These are phyloP conservation scores for Phalacrocorax pelagicus DNA, from an alignment of 2,113 vertebrate species.

Conservation along the genomic window DNA sequence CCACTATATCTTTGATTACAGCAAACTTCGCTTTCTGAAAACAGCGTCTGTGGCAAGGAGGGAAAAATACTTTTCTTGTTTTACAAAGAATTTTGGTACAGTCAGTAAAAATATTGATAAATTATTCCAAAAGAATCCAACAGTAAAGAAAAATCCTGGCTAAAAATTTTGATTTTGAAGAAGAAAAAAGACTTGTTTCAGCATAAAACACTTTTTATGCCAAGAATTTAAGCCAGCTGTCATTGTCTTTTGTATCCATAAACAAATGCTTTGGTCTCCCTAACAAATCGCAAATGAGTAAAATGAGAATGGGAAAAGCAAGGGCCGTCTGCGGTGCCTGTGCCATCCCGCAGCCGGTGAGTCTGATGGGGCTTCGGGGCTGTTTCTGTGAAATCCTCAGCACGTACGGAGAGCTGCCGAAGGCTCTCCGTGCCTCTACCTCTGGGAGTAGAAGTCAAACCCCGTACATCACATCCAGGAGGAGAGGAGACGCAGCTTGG, in stretches of 20 bases:
- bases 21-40: not conserved
- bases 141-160: not conserved
- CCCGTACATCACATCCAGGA: not conserved
- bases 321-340: not conserved
- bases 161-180: not conserved
- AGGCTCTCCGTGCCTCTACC: not conserved
- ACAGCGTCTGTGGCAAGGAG: not conserved
- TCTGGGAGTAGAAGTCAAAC: not conserved
- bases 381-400: not conserved
- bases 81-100: not conserved
- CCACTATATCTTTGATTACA: not conserved
- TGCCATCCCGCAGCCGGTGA: not conserved
- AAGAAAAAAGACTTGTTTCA: not conserved
- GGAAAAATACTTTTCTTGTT: not conserved
- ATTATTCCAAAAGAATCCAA: not conserved
- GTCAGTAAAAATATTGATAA: not conserved
- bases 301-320: not conserved
- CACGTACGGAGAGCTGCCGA: fast-evolving
- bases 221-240: constrained; percentile 54
- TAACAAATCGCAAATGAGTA: not conserved
- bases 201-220: not conserved
- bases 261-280: constrained; percentile 49
- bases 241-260: constrained; percentile 50
- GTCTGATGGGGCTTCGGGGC: not conserved
- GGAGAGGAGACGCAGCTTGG: not conserved